Base-by-base conservation (phyloP, 92 coral and sea anemone genomes). In the Porites cylindrica region DNA sequence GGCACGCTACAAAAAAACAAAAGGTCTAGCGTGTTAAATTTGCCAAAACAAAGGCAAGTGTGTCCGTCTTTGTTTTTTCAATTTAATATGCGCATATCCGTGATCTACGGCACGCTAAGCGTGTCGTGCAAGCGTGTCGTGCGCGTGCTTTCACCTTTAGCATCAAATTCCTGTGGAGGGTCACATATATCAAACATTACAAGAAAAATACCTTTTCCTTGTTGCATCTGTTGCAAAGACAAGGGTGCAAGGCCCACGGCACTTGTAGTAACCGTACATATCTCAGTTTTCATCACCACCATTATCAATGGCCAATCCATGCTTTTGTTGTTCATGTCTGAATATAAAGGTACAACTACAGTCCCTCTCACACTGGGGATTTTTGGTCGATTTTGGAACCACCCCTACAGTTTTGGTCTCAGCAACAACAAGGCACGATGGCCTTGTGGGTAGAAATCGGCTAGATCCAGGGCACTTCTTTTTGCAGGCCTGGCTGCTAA, bases 191-290 rank as follows among this genome's bases (percentile, higher is more conserved):
- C 32, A 29, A 29, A 29, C 32, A 29, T 29, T 29, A 29, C 3
- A 29, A 29, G 32, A 29, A 29, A 29, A 29, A 29, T 29, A 88
- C 91, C 88, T 88, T 76, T 74, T 54, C 62, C 91, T 66, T 82
- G 91, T 88, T 50, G 91, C 83, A 66, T 82, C 77, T 74, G 92
- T 88, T 21, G 88, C 79, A 72, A 81, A 83, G 38, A 83, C 89
- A 29, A 83, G 73, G 20, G 69, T 77, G 47, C 88, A 88, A 26
- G 64, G 74, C 29, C 62, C 59, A 51, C 82, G 89, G 54, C 92
- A 88, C 76, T 66, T 88, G 84, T 75, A 88, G 72, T 83, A 88
- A 71, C 92, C 92, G 76, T 81, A 82, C 51, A n/a, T 75, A 68
- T 88, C 92, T 78, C 88, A 76, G 72, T 87, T 64, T 16, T 82